Conservation (phyloP, 2,888 invertebrate species). For the Catocala nupta region DNA sequence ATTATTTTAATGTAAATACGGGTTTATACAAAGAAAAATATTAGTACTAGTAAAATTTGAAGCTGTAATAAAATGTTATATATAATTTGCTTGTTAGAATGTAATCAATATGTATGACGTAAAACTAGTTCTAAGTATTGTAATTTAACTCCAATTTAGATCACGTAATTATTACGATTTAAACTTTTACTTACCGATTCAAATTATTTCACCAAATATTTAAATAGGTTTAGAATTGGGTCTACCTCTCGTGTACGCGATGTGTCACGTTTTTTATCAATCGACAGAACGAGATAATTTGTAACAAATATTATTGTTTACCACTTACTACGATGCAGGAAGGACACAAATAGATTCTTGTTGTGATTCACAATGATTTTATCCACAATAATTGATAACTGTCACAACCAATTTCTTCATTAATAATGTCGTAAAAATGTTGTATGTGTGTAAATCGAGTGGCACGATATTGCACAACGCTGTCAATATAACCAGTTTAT, state of each 20-base stretch:
- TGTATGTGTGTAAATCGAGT: conserved; percentile 23
- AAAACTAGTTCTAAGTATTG: no score
- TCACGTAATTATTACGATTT: background rate
- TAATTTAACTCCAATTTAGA: no score
- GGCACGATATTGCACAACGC: conserved; percentile 41
- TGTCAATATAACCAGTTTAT: conserved; percentile 54
- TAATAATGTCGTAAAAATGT: conserved; percentile 14
- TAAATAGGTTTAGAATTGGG: background rate
- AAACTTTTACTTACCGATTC: background rate
- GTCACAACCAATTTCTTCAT: conserved; percentile 26
- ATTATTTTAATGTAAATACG: no score
- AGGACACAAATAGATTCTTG: conserved; percentile 32
- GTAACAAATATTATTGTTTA: conserved; percentile 31
- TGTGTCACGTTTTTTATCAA: conserved; percentile 5
- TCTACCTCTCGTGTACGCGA: background rate
- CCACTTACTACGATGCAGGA: conserved; percentile 40
- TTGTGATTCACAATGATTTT: conserved; percentile 48
- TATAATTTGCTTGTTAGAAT: no score
- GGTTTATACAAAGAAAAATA: no score
- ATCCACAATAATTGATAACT: conserved; percentile 34
- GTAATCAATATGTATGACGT: no score
- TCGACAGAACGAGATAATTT: background rate
- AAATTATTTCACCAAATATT: background rate
- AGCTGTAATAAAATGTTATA: no score
- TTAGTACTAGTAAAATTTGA: no score